Conservation (phyloP, 1,140 invertebrate species). For the Heliconius himera region DNA sequence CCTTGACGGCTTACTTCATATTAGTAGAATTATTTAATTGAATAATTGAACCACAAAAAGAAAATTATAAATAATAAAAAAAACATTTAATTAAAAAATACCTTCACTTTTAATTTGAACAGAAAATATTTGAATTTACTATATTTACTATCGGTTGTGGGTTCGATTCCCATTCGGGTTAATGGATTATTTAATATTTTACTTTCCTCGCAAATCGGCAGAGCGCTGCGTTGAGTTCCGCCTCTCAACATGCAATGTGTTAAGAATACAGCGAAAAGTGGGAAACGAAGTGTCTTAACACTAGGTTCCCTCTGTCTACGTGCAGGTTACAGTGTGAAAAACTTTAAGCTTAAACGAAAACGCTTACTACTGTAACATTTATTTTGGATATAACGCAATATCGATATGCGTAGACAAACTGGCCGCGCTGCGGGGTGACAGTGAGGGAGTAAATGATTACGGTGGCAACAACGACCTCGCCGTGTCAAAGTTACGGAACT, state of each 20-base stretch:
- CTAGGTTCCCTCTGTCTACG: too few relatives aligned
- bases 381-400: conserved; percentile 40
- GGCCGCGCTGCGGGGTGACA: conserved; percentile 43
- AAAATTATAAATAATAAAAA: background rate
- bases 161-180: too few relatives aligned
- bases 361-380: background rate
- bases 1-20: background rate
- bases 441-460: conserved; percentile 49
- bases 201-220: too few relatives aligned
- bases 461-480: conserved; percentile 70
- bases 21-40: background rate
- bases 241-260: too few relatives aligned
- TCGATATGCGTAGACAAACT: conserved; percentile 42
- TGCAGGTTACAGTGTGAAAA: too few relatives aligned
- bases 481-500: conserved; percentile 80
- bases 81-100: background rate
- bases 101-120: background rate
- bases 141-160: background rate
- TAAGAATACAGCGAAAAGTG: too few relatives aligned
- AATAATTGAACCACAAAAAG: background rate
- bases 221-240: too few relatives aligned
- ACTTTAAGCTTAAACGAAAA: too few relatives aligned
- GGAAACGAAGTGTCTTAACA: too few relatives aligned
- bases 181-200: too few relatives aligned
- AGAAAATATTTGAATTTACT: background rate